phyloP scores from a whole-genome alignment of 2,888 invertebrate species.

The Cerceris ruficornis region DNA sequence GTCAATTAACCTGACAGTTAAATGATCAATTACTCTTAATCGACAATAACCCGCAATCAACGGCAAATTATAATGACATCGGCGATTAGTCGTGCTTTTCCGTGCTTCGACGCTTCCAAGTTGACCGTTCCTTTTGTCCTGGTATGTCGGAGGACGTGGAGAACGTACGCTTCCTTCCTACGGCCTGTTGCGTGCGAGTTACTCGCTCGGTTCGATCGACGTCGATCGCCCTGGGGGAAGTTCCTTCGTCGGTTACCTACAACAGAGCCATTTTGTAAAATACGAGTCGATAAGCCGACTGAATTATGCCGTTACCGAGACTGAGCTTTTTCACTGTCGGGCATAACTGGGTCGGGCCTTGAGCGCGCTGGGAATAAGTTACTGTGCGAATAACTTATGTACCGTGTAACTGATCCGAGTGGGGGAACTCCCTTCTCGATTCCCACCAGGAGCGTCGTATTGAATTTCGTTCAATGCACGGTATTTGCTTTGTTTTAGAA shows the following conservation, averaged over 20 bases:
- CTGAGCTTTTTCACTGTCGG: slow-evolving; percentile 30
- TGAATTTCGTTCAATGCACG: too few relatives aligned
- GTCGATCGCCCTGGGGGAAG: slow-evolving; percentile 32
- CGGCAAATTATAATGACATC: slow-evolving; percentile 46
- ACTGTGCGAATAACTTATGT: too few relatives aligned
- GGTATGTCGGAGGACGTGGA: slow-evolving; percentile 2
- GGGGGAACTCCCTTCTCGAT: too few relatives aligned
- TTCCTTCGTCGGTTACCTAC: slow-evolving; percentile 35
- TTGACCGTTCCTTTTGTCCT: background rate
- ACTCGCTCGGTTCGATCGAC: slow-evolving; percentile 35
- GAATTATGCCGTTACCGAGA: slow-evolving; percentile 42
- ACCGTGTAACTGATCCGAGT: too few relatives aligned
- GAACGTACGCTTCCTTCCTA: slow-evolving; percentile 17
- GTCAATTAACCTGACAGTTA: slow-evolving; percentile 49
- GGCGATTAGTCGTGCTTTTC: slow-evolving; percentile 30
- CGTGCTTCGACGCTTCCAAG: slow-evolving; percentile 18
- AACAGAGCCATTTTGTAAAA: slow-evolving; percentile 44
- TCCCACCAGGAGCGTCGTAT: too few relatives aligned
- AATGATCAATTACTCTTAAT: slow-evolving; percentile 52
- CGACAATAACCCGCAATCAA: slow-evolving; percentile 52
- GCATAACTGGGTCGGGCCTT: slow-evolving; percentile 19
- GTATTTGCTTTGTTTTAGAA: too few relatives aligned
- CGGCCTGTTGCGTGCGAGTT: slow-evolving; percentile 52
- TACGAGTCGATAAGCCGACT: slow-evolving; percentile 34
- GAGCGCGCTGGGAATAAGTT: too few relatives aligned